A percentile compares a stretch with the other conserved stretches of the same genome.
Evolutionary conservation across 2,888 invertebrate genomes (phyloP).

Genomic region (Patella pellucida): DNA sequence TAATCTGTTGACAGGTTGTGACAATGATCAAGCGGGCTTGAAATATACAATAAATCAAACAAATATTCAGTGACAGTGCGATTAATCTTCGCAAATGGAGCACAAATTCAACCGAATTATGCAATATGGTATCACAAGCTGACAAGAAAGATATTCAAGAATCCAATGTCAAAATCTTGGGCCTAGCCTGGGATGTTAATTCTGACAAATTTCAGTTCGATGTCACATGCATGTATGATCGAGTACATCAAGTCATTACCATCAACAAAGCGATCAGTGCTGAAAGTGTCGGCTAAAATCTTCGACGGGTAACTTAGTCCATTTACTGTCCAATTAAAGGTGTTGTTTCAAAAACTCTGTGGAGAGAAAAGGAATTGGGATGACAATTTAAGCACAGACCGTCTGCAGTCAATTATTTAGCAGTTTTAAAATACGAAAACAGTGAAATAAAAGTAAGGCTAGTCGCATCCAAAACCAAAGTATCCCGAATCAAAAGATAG

Average conservation of each 20-base stretch:
- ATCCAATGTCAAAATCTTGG: not conserved
- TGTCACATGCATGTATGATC: not conserved
- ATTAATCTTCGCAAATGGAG: no score
- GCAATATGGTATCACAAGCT: no score
- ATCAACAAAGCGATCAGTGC: not conserved
- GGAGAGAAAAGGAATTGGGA: not conserved
- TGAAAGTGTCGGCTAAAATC: not conserved
- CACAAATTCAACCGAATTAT: no score
- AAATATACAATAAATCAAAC: no score
- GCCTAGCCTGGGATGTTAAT: not conserved
- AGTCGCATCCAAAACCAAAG: not conserved
- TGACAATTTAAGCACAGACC: not conserved
- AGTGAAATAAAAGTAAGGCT: not conserved
- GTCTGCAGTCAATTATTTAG: not conserved
- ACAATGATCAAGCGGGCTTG: no score
- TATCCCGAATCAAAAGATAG: not conserved
- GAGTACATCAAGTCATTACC: not conserved
- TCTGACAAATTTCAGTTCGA: not conserved
- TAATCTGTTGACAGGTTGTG: no score
- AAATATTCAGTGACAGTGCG: no score
- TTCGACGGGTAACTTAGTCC: not conserved
- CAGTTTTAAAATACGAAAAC: not conserved
- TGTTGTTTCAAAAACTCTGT: conserved; percentile 2
- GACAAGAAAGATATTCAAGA: no score
- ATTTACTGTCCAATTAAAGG: not conserved